A percentile compares a stretch with the other conserved stretches of the same genome.
Conservation (phyloP, 2,113 vertebrate genomes). For the Pituophis catenifer region DNA sequence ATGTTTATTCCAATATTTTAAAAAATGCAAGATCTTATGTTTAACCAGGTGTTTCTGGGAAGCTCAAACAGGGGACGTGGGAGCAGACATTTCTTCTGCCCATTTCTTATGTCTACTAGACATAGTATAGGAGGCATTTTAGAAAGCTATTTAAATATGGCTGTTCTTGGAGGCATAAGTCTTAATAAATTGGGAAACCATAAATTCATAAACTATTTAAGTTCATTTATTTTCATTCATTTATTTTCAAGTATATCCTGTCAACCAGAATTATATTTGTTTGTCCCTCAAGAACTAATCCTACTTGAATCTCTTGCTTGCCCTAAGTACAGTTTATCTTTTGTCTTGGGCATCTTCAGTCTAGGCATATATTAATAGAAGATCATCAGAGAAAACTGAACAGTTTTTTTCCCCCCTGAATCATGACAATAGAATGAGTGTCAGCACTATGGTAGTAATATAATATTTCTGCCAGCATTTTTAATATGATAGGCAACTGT, state of each 20-base stretch:
- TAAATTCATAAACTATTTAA: background rate
- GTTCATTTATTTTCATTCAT: background rate
- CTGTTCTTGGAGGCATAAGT: background rate
- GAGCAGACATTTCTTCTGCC: background rate
- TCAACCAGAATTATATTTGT: background rate
- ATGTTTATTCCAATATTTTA: background rate
- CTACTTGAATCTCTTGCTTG: background rate
- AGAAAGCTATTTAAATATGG: background rate
- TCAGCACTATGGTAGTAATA: background rate
- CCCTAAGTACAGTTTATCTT: background rate
- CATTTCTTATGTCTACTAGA: background rate
- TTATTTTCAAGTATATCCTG: background rate
- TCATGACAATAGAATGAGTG: background rate
- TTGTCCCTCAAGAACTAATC: background rate
- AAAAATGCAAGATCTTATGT: background rate
- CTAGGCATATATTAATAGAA: background rate
- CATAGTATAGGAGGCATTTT: background rate
- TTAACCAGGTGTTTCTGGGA: background rate
- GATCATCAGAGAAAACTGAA: background rate
- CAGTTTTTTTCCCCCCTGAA: background rate
- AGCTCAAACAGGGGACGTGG: background rate
- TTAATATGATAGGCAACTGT: background rate
- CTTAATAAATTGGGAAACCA: background rate
- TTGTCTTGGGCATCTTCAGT: background rate
- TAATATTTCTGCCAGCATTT: background rate